Percentiles rank a stretch among this genome's conserved stretches.
phyloP scores from a whole-genome alignment of 2,113 vertebrate species.

The Corythoichthys haematopterus region DNA sequence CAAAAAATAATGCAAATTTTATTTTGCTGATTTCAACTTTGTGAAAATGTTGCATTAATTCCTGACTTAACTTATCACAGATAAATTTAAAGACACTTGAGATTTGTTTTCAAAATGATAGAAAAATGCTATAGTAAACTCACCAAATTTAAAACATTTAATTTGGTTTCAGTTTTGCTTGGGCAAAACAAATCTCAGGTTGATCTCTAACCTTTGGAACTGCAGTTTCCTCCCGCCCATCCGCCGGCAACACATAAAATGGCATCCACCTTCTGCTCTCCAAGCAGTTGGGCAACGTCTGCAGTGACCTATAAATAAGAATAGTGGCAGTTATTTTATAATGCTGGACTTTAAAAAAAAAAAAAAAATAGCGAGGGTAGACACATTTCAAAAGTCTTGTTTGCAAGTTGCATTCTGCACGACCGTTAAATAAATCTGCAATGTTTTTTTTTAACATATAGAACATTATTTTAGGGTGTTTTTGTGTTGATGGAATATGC shows the following conservation, averaged over 20 bases:
- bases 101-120: background rate
- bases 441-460: too few species aligned
- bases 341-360: conserved; percentile 6
- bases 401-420: too few species aligned
- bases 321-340: background rate
- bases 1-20: too few species aligned
- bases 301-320: conserved; percentile 78
- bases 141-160: background rate
- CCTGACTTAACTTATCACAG: background rate
- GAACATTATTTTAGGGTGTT: too few species aligned
- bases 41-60: too few species aligned
- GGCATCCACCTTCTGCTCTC: conserved; percentile 87
- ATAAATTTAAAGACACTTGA: background rate
- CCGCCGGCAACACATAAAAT: conserved; percentile 94
- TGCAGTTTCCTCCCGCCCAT: conserved; percentile 92
- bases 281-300: conserved; percentile 81
- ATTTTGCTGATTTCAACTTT: too few species aligned
- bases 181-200: background rate
- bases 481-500: too few species aligned
- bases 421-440: too few species aligned
- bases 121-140: background rate
- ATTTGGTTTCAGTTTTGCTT: conserved; percentile 2
- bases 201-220: conserved; percentile 80
- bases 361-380: background rate
- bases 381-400: too few species aligned